Conservation (phyloP, 2,113 vertebrate genomes). For the Heptranchias perlo region DNA sequence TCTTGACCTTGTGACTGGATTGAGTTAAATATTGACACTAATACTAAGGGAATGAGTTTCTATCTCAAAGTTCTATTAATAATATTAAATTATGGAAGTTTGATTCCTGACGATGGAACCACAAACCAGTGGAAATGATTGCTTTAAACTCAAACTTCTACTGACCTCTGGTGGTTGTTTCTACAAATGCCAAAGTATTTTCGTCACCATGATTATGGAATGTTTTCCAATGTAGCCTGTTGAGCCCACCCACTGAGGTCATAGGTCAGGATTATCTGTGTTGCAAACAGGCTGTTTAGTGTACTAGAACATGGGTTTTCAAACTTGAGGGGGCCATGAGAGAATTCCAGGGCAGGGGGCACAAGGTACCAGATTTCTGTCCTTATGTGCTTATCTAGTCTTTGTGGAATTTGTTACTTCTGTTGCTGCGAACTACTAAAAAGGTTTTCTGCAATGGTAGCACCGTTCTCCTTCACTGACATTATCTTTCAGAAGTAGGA, state of each 20-base stretch:
- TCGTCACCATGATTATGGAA: background rate
- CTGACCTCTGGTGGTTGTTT: constrained; percentile 1
- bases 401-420: no score
- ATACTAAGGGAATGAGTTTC: background rate
- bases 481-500: background rate
- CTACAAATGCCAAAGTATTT: background rate
- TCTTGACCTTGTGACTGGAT: background rate
- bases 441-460: background rate
- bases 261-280: background rate
- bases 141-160: background rate
- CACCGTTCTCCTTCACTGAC: background rate
- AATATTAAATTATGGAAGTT: background rate
- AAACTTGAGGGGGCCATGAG: background rate
- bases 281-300: background rate
- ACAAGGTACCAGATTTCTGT: background rate
- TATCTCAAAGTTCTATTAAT: background rate
- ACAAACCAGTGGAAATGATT: background rate
- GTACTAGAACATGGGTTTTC: background rate
- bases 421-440: no score
- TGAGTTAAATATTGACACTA: background rate
- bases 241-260: background rate
- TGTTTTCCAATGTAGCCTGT: background rate
- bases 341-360: background rate
- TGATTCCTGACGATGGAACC: background rate
- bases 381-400: no score